A percentile compares a stretch with the other conserved stretches of the same genome.
These are phyloP conservation scores for Aepyceros melampus DNA, from an alignment of 2,113 vertebrate genomes.

Conservation along the genomic window DNA sequence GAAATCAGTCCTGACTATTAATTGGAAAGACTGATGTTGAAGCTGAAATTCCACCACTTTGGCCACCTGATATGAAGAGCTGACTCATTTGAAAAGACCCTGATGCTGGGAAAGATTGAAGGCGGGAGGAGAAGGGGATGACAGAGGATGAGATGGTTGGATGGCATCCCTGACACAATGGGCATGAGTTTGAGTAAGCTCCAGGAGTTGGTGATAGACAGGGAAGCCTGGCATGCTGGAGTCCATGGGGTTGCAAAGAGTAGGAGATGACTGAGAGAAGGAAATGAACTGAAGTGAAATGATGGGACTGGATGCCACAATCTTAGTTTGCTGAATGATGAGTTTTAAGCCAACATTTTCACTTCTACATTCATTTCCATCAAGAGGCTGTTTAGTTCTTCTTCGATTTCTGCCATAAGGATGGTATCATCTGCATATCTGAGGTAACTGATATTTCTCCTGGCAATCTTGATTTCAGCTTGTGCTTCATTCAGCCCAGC, in stretches of 20 bases:
- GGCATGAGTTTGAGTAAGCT: neutral
- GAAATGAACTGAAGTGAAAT: neutral
- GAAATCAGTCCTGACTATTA: neutral
- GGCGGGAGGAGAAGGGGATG: rapidly evolving
- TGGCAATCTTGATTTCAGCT: neutral
- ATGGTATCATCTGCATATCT: neutral
- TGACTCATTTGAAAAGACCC: neutral
- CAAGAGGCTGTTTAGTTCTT: neutral
- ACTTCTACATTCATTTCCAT: neutral
- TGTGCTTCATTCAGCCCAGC: neutral
- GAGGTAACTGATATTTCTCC: neutral
- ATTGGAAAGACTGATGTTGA: neutral
- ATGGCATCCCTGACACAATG: neutral
- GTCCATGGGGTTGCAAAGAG: neutral
- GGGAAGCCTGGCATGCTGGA: neutral
- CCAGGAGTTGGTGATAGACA: neutral
- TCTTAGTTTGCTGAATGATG: neutral
- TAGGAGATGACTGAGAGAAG: rapidly evolving
- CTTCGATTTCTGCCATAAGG: neutral
- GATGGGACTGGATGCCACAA: neutral
- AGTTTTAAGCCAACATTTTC: neutral
- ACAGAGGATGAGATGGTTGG: neutral
- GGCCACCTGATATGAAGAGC: neutral
- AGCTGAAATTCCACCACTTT: neutral
- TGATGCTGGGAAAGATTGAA: neutral